Conservation (phyloP, 2,113 vertebrate species). For the Hydrochoerus hydrochaeris region DNA sequence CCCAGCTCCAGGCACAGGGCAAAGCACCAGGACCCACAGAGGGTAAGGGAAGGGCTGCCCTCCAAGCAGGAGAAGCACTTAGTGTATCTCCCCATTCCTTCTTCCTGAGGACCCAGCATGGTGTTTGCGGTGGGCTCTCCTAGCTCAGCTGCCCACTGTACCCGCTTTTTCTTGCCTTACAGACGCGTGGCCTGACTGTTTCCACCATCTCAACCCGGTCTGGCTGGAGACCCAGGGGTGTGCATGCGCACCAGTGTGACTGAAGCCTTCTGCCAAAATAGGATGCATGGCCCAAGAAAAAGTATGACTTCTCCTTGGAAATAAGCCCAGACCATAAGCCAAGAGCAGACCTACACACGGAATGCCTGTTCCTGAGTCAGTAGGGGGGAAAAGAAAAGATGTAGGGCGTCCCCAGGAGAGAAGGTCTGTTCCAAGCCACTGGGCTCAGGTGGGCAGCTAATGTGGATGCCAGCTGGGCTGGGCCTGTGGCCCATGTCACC, state of each 20-base stretch:
- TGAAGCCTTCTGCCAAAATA: neutral
- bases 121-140: neutral
- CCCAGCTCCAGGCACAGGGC: neutral
- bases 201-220: neutral
- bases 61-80: neutral
- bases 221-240: neutral
- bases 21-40: neutral
- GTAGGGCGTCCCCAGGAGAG: neutral
- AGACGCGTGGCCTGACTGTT: neutral
- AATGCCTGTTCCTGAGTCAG: neutral
- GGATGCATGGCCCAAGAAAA: neutral
- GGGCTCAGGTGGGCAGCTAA: neutral
- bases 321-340: neutral
- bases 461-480: rapidly evolving
- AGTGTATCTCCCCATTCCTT: neutral
- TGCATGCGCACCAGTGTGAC: neutral
- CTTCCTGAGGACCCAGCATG: neutral
- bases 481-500: neutral
- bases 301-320: neutral
- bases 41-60: neutral
- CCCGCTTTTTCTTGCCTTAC: neutral
- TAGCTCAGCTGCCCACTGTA: neutral
- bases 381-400: neutral
- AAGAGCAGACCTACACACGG: neutral
- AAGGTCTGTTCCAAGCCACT: neutral